Evolutionary conservation across 2,797 vertebrate genomes (phyloP), one percentile per base, ranked within the genome.

Genomic region (Anas flavirostris): DNA sequence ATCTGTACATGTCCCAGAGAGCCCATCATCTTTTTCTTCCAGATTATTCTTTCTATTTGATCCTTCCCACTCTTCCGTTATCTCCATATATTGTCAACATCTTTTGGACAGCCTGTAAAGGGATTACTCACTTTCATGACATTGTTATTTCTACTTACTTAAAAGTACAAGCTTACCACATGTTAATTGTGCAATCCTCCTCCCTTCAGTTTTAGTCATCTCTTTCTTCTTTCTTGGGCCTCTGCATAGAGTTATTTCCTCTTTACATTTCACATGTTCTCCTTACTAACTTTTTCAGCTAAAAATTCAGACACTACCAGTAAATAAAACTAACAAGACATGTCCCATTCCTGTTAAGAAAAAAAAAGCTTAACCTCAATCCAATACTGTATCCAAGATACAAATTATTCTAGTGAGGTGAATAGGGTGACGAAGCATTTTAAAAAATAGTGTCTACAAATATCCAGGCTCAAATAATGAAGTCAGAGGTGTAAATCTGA

Each of bases 61-160:
- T 74, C 46, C 60, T 89, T 92, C 68, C 35, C 43, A 85, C 63
- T 89, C 60, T 85, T 80, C 35, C 7, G 11, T 60, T 86, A 85
- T 59, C 67, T 91, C 73, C 15, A 55, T 64, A 78, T 26, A 94
- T 4, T 82, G 58, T 93, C 80, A 94, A 82, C 31, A 90, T 88
- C 50, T 78, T 93, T 95, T 94, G 90, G 92, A 91, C 67, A 91
- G 68, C 28, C 62, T 76, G 46, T 86, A 88, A 96, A 90, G 91
- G 58, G 70, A 97, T 91, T 96, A 96, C 43, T 97, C 90, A 97
- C 63, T 97, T 97, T 94, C 91, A 96, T 91, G 89, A 92, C 75
- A 95, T 35, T 82, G 53, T 87, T 95, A 90, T 62, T 90, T 93
- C 78, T 82, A 95, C 64, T 89, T 91, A 84, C 64, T 93, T 85